Evolutionary conservation across 2,888 invertebrate species (phyloP), one percentile per base, ranked within the genome.

Genomic region (Andrena trimmerana): DNA sequence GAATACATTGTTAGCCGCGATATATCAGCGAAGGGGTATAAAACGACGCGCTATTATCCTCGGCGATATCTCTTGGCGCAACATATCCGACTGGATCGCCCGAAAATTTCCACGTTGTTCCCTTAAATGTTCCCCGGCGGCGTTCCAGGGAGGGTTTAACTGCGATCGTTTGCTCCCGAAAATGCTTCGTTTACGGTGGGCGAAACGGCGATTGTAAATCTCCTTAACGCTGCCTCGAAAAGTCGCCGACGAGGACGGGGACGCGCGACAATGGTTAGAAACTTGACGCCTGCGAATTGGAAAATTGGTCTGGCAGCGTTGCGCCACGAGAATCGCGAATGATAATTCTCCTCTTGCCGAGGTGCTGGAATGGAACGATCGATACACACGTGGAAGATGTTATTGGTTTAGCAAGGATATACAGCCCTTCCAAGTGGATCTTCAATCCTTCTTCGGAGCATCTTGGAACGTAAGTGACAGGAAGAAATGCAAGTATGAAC

Each of bases 91-190:
- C 75, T 66, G 85, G 75, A 82, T 82, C 79, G 83, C 70, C 48
- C 73, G 87, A 87, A 87, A 87, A 84, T 87, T 85, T 85, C 83
- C 42, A 54, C 76, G 79, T 77, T 83, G 57, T 80, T 75, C 77
- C 84, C 83, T 84, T 84, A 84, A 87, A 87, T 78, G 85, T 76
- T 83, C 79, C 79, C 83, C 87, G 85, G 83, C 87, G 81, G 77
- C 83, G 81, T 84, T 87, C 78, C 85, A 78, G 52, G 54, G 52
- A 54, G 78, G 76, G 81, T 78, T 78, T 85, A 87, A 87, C 83
- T 78, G 87, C 85, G 87, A 87, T 87, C 87, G 88, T 87, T 87
- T 82, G 88, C 84, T 84, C 73, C 80, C 86, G 82, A 87, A 87
- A 87, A 88, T 87, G 86, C 82, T 84, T 87, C 86, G 88, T 88